Conservation (phyloP, 2,888 invertebrate species). For the Callyntrura guangdongensis region DNA sequence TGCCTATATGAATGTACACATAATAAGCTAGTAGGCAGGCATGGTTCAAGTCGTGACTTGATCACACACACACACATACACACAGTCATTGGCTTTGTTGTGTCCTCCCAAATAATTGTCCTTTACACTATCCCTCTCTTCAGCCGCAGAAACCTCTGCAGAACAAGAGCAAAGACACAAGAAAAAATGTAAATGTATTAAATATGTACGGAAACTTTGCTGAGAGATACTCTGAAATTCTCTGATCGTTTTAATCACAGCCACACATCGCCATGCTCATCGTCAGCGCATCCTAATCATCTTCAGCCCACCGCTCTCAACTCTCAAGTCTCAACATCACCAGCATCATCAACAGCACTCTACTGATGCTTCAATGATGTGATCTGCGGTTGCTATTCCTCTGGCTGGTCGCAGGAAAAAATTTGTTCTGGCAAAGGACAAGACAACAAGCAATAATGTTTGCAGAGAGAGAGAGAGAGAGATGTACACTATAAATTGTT, state of each 20-base stretch:
- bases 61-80: too few relatives aligned
- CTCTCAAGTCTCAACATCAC: too few relatives aligned
- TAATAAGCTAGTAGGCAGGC: neutral
- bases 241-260: slow-evolving; percentile 9
- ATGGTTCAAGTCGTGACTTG: neutral
- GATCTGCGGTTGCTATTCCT: neutral
- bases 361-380: neutral
- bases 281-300: neutral
- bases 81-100: slow-evolving; percentile 36
- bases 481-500: neutral
- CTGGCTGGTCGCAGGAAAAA: slow-evolving; percentile 11
- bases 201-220: too few relatives aligned
- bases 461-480: neutral
- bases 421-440: slow-evolving; percentile 26
- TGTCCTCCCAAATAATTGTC: slow-evolving; percentile 45
- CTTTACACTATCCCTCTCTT: neutral
- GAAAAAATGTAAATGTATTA: too few relatives aligned
- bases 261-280: slow-evolving; percentile 2
- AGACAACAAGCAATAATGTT: slow-evolving; percentile 18
- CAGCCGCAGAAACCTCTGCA: neutral
- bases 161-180: neutral
- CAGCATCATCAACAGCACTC: neutral
- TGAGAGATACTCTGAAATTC: too few relatives aligned
- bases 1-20: neutral
- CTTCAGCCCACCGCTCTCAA: neutral